These are phyloP conservation scores for Haliclona indistincta DNA, from an alignment of 37 sponge, comb jelly and placozoan genomes.

Conservation along the genomic window DNA sequence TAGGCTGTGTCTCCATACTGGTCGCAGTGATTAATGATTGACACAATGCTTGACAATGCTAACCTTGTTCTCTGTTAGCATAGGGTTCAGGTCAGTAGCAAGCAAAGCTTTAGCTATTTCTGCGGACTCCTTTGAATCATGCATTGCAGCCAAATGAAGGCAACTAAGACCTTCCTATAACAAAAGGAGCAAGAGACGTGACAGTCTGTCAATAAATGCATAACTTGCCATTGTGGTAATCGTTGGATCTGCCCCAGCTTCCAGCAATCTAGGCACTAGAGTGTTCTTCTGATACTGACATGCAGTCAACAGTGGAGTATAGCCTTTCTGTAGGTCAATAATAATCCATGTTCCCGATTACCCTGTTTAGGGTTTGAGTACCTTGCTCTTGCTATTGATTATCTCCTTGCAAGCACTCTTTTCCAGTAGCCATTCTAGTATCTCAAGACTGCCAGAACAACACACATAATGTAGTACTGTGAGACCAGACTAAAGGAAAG, in stretches of 20 bases:
- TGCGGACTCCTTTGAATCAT: slow-evolving; percentile 41
- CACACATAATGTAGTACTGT: slow-evolving; percentile 37
- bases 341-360: background rate
- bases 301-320: slow-evolving; percentile 39
- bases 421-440: slow-evolving; percentile 23
- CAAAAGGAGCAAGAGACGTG: background rate
- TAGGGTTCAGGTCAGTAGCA: too few relatives aligned
- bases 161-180: slow-evolving; percentile 38
- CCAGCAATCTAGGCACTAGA: slow-evolving; percentile 6
- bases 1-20: too few relatives aligned
- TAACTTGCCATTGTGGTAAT: background rate
- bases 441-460: background rate
- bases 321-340: slow-evolving; percentile 22
- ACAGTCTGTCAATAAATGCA: background rate
- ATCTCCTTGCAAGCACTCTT: background rate
- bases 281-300: slow-evolving; percentile 41
- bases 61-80: too few relatives aligned
- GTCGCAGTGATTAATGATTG: too few relatives aligned
- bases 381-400: background rate
- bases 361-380: background rate
- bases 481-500: slow-evolving; percentile 13
- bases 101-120: too few relatives aligned
- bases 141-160: slow-evolving; percentile 66
- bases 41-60: too few relatives aligned
- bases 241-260: background rate